Conservation (phyloP, 2,797 vertebrate species). For the Ceryle rudis region DNA sequence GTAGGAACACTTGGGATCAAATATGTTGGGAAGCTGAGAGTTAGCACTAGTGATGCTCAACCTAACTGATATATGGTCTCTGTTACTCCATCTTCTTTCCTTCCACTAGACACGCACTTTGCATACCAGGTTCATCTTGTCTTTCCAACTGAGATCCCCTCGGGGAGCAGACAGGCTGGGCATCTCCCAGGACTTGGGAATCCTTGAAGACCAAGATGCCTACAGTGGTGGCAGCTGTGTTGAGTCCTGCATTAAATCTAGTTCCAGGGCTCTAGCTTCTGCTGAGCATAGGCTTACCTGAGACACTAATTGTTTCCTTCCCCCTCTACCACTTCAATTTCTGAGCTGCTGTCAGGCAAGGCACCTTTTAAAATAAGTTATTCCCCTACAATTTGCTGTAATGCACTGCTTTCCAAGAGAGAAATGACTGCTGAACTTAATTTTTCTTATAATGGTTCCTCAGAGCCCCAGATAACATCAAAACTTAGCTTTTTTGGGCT, state of each 20-base stretch:
- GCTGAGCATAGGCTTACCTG: background rate
- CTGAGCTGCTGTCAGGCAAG: background rate
- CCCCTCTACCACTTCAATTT: background rate
- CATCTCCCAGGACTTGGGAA: background rate
- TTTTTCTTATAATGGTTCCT: background rate
- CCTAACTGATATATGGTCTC: background rate
- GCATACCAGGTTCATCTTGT: background rate
- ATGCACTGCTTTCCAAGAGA: background rate
- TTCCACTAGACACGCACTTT: background rate
- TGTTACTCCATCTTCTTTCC: background rate
- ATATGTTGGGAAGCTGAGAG: background rate
- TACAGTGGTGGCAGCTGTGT: accelerated
- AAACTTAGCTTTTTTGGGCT: background rate
- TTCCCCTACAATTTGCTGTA: background rate
- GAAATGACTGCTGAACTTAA: background rate
- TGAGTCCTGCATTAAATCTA: background rate
- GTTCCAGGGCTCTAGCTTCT: background rate
- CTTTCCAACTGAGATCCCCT: background rate
- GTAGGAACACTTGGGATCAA: background rate
- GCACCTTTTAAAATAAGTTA: background rate
- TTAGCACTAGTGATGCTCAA: background rate
- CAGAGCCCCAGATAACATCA: background rate
- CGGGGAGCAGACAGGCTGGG: background rate
- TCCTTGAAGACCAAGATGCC: background rate
- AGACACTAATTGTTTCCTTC: background rate